Conservation (phyloP, 1,140 invertebrate species). For the Drosophila guanche region DNA sequence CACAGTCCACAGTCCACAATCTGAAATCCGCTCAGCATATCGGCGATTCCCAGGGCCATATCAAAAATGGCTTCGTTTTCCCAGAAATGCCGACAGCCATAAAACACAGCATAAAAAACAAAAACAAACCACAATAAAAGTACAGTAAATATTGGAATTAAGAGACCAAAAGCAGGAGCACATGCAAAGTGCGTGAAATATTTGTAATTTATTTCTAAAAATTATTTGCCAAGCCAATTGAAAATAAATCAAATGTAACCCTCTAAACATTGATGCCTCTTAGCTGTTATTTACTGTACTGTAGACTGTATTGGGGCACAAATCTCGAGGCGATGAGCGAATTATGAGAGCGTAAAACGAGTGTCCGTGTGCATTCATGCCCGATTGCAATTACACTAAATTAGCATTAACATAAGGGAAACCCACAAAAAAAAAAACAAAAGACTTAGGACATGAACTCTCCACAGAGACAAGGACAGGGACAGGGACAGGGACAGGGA, state of each 20-base stretch:
- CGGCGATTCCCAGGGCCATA: constrained; percentile 59
- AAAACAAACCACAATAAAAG: constrained; percentile 34
- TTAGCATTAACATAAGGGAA: constrained; percentile 65
- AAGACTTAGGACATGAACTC: constrained; percentile 78
- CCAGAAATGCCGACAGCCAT: constrained; percentile 71
- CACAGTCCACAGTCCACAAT: constrained; percentile 14
- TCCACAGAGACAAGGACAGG: background rate
- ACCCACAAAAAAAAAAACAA: constrained; percentile 54
- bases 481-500: constrained; percentile 6
- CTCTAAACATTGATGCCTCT: too few species aligned
- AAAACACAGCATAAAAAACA: constrained; percentile 63
- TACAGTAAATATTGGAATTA: constrained; percentile 18
- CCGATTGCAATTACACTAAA: constrained; percentile 74
- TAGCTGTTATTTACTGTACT: too few species aligned
- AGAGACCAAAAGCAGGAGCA: too few species aligned
- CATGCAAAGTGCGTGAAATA: too few species aligned
- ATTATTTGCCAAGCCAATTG: too few species aligned
- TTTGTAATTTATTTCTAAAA: too few species aligned
- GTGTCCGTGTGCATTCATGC: constrained; percentile 34
- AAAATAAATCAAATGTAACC: too few species aligned
- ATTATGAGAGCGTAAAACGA: constrained; percentile 51
- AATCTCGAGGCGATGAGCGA: constrained; percentile 41
- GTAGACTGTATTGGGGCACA: too few species aligned
- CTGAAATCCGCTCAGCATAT: constrained; percentile 9
- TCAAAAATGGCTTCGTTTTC: constrained; percentile 47